Conservation (phyloP, 2,113 vertebrate species). For the Alouatta palliata region DNA sequence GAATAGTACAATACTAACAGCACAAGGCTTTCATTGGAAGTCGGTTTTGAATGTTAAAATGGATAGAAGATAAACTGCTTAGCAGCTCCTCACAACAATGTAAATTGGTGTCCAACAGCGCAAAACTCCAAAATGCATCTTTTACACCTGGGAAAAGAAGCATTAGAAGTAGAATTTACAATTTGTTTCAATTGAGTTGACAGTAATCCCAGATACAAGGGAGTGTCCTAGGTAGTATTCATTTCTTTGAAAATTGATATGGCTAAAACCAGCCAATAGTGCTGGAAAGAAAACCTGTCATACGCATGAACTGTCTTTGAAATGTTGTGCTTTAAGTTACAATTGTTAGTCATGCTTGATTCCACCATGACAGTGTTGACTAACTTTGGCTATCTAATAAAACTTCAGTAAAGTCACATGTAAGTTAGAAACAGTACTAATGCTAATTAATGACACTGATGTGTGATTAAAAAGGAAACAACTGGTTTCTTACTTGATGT, state of each 20-base stretch:
- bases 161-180: constrained; percentile 47
- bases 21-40: constrained; percentile 14
- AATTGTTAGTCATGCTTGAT: background rate
- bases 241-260: constrained; percentile 55
- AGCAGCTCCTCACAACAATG: background rate
- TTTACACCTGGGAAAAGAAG: constrained; percentile 60
- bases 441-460: background rate
- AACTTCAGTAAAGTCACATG: background rate
- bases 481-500: constrained; percentile 17
- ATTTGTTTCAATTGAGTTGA: constrained; percentile 62
- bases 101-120: constrained; percentile 56
- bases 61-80: constrained; percentile 58
- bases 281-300: constrained; percentile 25
- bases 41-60: constrained; percentile 39
- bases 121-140: constrained; percentile 47
- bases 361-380: background rate
- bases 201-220: constrained; percentile 27
- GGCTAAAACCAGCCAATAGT: background rate
- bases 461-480: background rate
- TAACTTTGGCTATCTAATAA: background rate
- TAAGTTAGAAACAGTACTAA: constrained; percentile 22
- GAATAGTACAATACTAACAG: background rate
- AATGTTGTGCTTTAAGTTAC: constrained; percentile 43
- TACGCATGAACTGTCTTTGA: background rate
- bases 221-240: background rate